Evolutionary conservation across 2,888 invertebrate genomes (phyloP).

Genomic region (Tridacna gigas): DNA sequence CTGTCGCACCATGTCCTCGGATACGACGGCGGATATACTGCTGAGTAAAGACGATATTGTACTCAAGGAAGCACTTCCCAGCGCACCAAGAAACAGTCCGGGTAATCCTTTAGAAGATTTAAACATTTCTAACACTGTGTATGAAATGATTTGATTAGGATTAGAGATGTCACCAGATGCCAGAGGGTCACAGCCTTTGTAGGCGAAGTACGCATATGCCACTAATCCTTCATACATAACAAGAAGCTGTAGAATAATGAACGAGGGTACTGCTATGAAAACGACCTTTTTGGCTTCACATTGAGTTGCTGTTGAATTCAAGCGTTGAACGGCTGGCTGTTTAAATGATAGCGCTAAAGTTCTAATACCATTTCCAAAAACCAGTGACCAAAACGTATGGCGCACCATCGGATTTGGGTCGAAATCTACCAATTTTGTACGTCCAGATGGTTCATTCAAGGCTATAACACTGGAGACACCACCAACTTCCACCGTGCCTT

Average conservation of each 20-base stretch:
- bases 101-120: slow-evolving; percentile 32
- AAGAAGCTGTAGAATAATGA: slow-evolving; percentile 37
- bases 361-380: slow-evolving; percentile 31
- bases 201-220: slow-evolving; percentile 39
- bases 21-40: slow-evolving; percentile 42
- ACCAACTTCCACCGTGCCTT: slow-evolving; percentile 46
- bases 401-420: slow-evolving; percentile 41
- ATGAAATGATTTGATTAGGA: slow-evolving; percentile 47
- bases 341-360: slow-evolving; percentile 23
- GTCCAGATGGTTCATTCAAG: slow-evolving; percentile 41
- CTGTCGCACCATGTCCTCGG: slow-evolving; percentile 36
- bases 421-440: slow-evolving; percentile 46
- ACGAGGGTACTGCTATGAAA: slow-evolving; percentile 33
- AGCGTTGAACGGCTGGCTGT: slow-evolving; percentile 41
- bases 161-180: slow-evolving; percentile 61
- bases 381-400: slow-evolving; percentile 55
- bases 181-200: slow-evolving; percentile 57
- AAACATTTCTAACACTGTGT: slow-evolving; percentile 49
- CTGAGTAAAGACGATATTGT: slow-evolving; percentile 51
- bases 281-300: slow-evolving; percentile 45
- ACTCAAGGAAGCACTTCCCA: slow-evolving; percentile 49
- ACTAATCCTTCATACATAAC: slow-evolving; percentile 50
- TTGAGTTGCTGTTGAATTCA: slow-evolving; percentile 47
- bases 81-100: slow-evolving; percentile 43
- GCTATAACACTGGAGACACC: slow-evolving; percentile 40